phyloP scores from a whole-genome alignment of 2,113 vertebrate genomes.

The Dendrocopos noguchii region DNA sequence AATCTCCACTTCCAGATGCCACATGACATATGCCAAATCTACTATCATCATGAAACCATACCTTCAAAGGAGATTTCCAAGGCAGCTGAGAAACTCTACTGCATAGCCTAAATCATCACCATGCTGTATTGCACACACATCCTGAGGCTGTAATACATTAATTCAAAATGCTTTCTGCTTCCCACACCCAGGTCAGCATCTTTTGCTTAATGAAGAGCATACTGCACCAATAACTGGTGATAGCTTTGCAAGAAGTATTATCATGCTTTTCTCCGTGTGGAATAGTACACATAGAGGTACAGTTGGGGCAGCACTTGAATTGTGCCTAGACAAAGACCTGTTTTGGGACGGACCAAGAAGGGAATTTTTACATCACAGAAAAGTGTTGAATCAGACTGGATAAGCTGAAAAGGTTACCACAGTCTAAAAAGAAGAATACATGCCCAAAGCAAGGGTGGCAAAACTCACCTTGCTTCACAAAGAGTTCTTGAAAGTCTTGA shows the following conservation, averaged over 20 bases:
- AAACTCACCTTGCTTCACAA: neutral
- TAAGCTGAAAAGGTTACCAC: neutral
- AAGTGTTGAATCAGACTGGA: neutral
- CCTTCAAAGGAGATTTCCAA: too few species aligned
- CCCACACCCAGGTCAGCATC: neutral
- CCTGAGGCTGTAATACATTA: neutral
- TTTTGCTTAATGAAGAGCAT: neutral
- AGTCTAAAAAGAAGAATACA: neutral
- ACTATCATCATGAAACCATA: neutral
- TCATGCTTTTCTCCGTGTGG: neutral
- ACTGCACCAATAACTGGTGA: neutral
- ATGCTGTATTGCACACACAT: neutral
- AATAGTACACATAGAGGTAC: neutral
- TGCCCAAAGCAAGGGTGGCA: neutral
- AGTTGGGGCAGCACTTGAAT: neutral
- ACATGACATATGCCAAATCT: neutral
- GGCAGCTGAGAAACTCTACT: too few species aligned
- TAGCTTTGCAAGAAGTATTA: neutral
- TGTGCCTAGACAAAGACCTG: neutral
- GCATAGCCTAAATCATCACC: neutral
- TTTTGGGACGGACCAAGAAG: neutral
- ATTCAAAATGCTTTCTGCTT: neutral
- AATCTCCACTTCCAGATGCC: neutral
- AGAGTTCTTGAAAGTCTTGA: neutral
- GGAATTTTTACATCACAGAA: rapidly evolving